Conservation (phyloP, 2,113 vertebrate genomes). For the Oncorhynchus kisutch region DNA sequence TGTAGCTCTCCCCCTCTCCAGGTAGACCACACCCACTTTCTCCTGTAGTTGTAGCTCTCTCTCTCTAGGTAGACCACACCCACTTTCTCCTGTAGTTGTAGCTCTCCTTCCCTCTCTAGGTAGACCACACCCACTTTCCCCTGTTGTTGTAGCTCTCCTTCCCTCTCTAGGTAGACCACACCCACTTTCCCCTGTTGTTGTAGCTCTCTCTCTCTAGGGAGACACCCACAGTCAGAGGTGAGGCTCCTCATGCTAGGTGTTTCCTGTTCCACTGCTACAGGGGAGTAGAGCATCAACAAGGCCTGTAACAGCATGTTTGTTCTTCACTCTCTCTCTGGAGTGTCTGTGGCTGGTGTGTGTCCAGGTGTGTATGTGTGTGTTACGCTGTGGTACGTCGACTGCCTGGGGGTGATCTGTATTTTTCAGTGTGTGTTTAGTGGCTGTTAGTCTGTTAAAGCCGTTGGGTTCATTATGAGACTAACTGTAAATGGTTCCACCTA, state of each 20-base stretch:
- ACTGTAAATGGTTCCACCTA: slow-evolving; percentile 68
- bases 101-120: too few species aligned
- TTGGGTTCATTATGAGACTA: slow-evolving; percentile 48
- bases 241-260: slow-evolving; percentile 8
- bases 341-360: slow-evolving; percentile 9
- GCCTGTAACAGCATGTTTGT: not conserved
- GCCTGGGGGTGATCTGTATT: too few species aligned
- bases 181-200: too few species aligned
- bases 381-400: not conserved
- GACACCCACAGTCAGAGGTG: not conserved
- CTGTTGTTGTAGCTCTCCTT: too few species aligned
- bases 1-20: too few species aligned
- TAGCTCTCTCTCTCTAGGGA: slow-evolving; percentile 4
- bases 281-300: not conserved
- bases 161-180: too few species aligned
- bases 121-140: too few species aligned
- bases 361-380: not conserved
- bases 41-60: too few species aligned
- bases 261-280: slow-evolving; percentile 42
- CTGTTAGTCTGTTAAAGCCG: slow-evolving; percentile 54
- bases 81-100: too few species aligned
- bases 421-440: too few species aligned
- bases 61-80: too few species aligned
- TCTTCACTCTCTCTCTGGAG: not conserved
- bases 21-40: too few species aligned